These are phyloP conservation scores for Lepus americanus DNA, from an alignment of 2,113 vertebrate species.

Conservation along the genomic window DNA sequence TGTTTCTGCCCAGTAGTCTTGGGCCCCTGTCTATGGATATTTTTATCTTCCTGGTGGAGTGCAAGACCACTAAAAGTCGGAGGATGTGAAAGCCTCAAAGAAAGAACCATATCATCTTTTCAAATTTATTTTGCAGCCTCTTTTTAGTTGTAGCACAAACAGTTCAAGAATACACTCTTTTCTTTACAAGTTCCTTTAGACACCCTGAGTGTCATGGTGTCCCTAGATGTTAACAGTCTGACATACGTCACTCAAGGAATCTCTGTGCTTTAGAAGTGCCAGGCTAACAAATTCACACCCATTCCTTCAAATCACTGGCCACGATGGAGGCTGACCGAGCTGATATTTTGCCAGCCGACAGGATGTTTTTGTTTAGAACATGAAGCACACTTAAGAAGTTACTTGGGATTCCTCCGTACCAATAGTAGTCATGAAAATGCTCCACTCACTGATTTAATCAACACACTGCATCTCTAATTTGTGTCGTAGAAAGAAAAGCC, in stretches of 20 bases:
- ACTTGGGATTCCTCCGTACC: background rate
- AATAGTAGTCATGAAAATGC: background rate
- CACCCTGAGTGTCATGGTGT: background rate
- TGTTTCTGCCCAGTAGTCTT: background rate
- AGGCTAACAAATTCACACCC: background rate
- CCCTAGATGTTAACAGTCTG: background rate
- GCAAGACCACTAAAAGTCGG: background rate
- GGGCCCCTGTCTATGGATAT: background rate
- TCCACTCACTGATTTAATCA: background rate
- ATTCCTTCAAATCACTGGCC: background rate
- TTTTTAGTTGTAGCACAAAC: background rate
- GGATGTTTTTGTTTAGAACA: background rate
- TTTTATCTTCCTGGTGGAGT: background rate
- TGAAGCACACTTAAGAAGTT: background rate
- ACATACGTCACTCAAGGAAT: background rate
- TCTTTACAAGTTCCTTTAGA: background rate
- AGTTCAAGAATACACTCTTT: background rate
- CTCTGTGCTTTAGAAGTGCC: background rate
- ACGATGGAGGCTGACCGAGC: background rate
- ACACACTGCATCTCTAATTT: background rate
- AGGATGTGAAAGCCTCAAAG: background rate
- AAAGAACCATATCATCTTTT: background rate
- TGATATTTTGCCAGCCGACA: background rate
- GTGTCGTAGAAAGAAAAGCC: background rate
- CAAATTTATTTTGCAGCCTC: background rate